Evolutionary conservation across 2,113 vertebrate species (phyloP).

Genomic region (Xiphias gladius): DNA sequence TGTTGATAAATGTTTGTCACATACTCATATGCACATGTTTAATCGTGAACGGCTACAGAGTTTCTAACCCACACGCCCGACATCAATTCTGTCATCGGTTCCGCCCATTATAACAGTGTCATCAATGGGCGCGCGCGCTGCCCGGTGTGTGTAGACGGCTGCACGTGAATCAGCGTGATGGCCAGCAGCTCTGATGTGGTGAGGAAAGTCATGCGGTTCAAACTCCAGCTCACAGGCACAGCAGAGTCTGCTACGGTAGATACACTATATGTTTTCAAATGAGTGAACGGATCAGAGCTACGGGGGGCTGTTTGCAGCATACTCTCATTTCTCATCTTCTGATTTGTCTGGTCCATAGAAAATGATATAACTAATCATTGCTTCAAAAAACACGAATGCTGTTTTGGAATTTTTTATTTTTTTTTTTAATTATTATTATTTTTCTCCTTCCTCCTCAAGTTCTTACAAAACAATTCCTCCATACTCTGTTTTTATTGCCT

Average conservation of each 20-base stretch:
- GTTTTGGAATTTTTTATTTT: not conserved
- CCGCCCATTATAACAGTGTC: constrained; percentile 75
- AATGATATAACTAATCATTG: not conserved
- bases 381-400: not conserved
- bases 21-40: not conserved
- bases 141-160: constrained; percentile 61
- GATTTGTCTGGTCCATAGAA: too few species aligned
- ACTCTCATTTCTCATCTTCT: too few species aligned
- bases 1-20: not conserved
- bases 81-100: not conserved
- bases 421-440: too few species aligned
- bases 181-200: constrained; percentile 65
- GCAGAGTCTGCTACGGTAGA: constrained; percentile 81
- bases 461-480: too few species aligned
- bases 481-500: too few species aligned
- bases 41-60: not conserved
- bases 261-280: not conserved
- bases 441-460: too few species aligned
- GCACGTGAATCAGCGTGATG: constrained; percentile 76
- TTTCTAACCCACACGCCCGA: not conserved
- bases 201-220: constrained; percentile 77
- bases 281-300: not conserved
- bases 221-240: constrained; percentile 77
- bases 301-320: too few species aligned
- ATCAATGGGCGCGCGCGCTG: constrained; percentile 48